phyloP scores from a whole-genome alignment of 1,140 invertebrate species.

The Micrasema longulum region DNA sequence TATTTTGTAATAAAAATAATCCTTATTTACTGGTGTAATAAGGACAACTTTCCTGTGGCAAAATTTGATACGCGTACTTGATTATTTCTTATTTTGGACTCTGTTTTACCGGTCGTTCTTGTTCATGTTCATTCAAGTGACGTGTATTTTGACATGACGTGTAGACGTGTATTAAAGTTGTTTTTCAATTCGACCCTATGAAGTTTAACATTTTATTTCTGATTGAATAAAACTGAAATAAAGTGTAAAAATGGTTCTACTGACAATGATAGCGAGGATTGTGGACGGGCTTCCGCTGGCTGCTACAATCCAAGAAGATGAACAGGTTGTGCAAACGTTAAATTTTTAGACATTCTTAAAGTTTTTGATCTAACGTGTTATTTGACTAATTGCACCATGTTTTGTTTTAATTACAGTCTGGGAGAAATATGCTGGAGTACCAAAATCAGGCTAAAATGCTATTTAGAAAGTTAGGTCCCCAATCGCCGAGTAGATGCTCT shows the following conservation, averaged over 20 bases:
- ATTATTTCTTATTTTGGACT: too few species aligned
- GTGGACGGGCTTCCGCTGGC: conserved; percentile 95
- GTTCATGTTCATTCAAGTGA: conserved; percentile 24
- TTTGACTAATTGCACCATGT: conserved; percentile 45
- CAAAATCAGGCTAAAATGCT: conserved; percentile 99
- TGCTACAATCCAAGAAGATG: conserved; percentile 97
- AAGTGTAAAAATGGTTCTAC: conserved; percentile 84
- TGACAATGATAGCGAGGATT: conserved; percentile 97
- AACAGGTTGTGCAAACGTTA: conserved; percentile 80
- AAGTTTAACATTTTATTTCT: conserved; percentile 11
- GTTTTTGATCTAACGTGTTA: neutral
- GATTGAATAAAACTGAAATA: conserved; percentile 25
- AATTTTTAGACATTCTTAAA: neutral
- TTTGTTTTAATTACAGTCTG: conserved; percentile 76
- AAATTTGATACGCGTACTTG: too few species aligned
- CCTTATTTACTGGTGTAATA: too few species aligned
- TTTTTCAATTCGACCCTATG: conserved; percentile 15
- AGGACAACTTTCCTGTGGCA: too few species aligned
- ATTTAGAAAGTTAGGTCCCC: conserved; percentile 90
- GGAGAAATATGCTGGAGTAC: conserved; percentile 94
- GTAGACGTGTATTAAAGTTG: conserved; percentile 28
- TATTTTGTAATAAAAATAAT: too few species aligned
- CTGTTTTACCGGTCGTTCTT: conserved; percentile 41
- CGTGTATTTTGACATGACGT: conserved; percentile 50
- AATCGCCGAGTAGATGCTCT: conserved; percentile 91